phyloP scores from a whole-genome alignment of 2,113 vertebrate genomes.

The Manacus vitellinus region DNA sequence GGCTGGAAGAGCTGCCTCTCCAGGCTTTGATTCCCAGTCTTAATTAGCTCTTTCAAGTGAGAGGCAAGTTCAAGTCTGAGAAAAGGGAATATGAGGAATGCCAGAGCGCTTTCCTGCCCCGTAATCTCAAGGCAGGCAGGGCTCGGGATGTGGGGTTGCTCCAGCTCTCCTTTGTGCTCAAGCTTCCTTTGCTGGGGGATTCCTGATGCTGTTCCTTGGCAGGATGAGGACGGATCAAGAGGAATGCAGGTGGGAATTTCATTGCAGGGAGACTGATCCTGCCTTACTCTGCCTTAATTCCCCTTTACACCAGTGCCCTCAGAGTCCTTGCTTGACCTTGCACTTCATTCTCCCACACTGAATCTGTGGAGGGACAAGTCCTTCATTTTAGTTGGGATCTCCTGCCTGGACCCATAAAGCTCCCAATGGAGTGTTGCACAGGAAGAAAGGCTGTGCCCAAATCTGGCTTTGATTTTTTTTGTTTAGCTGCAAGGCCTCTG shows the following conservation, averaged over 20 bases:
- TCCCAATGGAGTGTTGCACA: not conserved
- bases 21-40: slow-evolving; percentile 69
- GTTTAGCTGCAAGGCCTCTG: slow-evolving; percentile 6
- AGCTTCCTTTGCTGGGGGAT: not conserved
- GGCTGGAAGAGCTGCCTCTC: slow-evolving; percentile 41
- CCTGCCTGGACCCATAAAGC: not conserved
- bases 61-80: slow-evolving; percentile 58
- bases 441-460: not conserved
- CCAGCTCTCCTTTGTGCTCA: not conserved
- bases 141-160: not conserved
- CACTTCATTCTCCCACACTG: rapidly evolving
- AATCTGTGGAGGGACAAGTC: rapidly evolving
- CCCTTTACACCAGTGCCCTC: not conserved
- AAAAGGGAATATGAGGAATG: slow-evolving; percentile 21
- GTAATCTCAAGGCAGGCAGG: not conserved
- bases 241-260: not conserved
- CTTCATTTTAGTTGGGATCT: not conserved
- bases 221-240: not conserved
- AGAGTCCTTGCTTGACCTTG: not conserved
- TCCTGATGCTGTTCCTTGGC: not conserved
- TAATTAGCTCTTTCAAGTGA: slow-evolving; percentile 76
- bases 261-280: not conserved
- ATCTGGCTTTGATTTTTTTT: slow-evolving; percentile 21
- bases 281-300: not conserved
- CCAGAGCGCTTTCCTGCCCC: not conserved